phyloP scores from a whole-genome alignment of 2,888 invertebrate species.

The Calameuta filiformis region DNA sequence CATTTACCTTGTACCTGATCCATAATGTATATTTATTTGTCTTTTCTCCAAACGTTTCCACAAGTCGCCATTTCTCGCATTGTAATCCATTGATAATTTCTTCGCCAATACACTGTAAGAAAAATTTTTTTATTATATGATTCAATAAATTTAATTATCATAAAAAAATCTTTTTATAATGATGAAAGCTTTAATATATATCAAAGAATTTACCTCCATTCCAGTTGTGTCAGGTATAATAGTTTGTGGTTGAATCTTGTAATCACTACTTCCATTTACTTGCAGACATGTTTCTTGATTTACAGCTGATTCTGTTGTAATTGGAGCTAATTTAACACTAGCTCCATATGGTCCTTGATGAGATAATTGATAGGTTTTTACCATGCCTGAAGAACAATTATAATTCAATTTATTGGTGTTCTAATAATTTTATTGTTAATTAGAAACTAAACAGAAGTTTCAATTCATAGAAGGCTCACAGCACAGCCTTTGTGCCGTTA shows the following conservation, averaged over 20 bases:
- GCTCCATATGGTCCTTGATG: slow-evolving; percentile 75
- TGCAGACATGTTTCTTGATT: slow-evolving; percentile 86
- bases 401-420: too few species aligned
- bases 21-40: slow-evolving; percentile 90
- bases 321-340: slow-evolving; percentile 85
- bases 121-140: slow-evolving; percentile 20
- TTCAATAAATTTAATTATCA: slow-evolving; percentile 10
- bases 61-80: slow-evolving; percentile 83
- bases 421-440: too few species aligned
- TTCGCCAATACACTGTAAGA: slow-evolving; percentile 67
- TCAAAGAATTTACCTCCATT: slow-evolving; percentile 71
- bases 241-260: slow-evolving; percentile 75
- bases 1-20: slow-evolving; percentile 77
- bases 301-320: slow-evolving; percentile 78
- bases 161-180: slow-evolving; percentile 11
- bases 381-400: slow-evolving; percentile 72
- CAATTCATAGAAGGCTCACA: too few species aligned
- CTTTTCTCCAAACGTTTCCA: slow-evolving; percentile 79
- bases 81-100: slow-evolving; percentile 78
- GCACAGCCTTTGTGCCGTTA: too few species aligned
- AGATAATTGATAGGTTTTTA: slow-evolving; percentile 88
- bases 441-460: too few species aligned
- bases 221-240: slow-evolving; percentile 84
- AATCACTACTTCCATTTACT: slow-evolving; percentile 79
- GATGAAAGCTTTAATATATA: slow-evolving; percentile 3